Evolutionary conservation across 2,113 vertebrate species (phyloP), one percentile per base, ranked within the genome.

Genomic region (Chiloscyllium plagiosum): DNA sequence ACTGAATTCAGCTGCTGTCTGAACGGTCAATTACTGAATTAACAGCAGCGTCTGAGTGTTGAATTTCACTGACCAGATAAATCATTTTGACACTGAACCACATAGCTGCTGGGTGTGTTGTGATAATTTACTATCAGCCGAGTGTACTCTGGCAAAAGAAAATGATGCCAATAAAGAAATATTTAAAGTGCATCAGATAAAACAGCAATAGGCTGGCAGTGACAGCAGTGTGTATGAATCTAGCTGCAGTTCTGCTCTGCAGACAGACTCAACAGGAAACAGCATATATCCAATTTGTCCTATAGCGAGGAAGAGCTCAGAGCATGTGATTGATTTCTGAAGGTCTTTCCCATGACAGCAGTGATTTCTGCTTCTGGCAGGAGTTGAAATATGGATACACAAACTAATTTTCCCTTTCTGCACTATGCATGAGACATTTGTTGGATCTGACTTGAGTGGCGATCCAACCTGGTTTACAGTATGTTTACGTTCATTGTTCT

Each of bases 301-400:
- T 93, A 65, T 66, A n/a, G 65, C 66, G 89, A 93, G n/a, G 65
- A 93, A 93, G 66, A 37, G 37, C 19, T 66, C 29, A 66, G 61
- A 2, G 15, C 26, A 0, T 12, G n/a, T 93, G 89, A 93, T 66
- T 93, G 61, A 93, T 93, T 61, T 93, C 33, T 66, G 61, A 66
- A 93, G 61, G 89, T 66, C 19, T 66, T 93, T 68, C 61, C 89
- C 65, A 37, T 93, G 89, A 93, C n/a, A n/a, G 61, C 29, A 93
- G 56, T n/a, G 29, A 61, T 19, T 92, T 56, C 89, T 42, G 89
- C n/a, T 93, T 66, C 80, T 66, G 89, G 61, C 33, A 93, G 19
- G 89, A 93, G 89, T 65, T 33, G 66, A 92, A 65, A 92, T 65
- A 92, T 22, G 66, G n/a, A 93, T 93, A 93, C 65, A 93, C 61